Conservation (phyloP, 2,113 vertebrate genomes). For the Dendrocopos noguchii region DNA sequence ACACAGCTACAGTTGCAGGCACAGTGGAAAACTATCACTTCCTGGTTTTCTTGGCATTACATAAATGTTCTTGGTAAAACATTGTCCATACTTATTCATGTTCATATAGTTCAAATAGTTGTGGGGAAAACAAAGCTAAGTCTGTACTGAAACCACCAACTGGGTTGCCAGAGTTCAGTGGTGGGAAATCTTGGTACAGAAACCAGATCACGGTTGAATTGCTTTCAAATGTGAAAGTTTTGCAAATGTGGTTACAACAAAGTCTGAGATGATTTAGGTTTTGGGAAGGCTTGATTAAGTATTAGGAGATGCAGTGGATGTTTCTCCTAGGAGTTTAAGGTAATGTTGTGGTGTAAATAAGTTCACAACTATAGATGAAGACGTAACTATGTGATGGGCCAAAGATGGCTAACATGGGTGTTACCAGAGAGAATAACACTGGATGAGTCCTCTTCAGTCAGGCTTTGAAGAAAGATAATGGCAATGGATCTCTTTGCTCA, state of each 20-base stretch:
- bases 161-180: not conserved
- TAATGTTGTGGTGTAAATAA: not conserved
- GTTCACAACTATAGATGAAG: not conserved
- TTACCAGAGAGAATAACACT: not conserved
- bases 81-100: not conserved
- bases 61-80: not conserved
- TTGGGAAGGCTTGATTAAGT: not conserved
- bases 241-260: not conserved
- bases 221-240: not conserved
- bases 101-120: not conserved
- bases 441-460: not conserved
- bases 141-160: not conserved
- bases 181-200: not conserved
- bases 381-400: not conserved
- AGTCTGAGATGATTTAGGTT: not conserved
- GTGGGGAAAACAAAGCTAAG: not conserved
- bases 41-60: not conserved
- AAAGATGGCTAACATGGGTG: not conserved
- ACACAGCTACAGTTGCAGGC: not conserved
- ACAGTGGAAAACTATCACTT: not conserved
- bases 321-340: not conserved
- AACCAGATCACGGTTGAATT: not conserved
- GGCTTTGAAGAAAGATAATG: not conserved
- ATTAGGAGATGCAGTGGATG: not conserved
- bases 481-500: not conserved